A percentile compares a stretch with the other conserved stretches of the same genome.
Evolutionary conservation across 2,113 vertebrate species (phyloP).

Genomic region (Cettia cetti): DNA sequence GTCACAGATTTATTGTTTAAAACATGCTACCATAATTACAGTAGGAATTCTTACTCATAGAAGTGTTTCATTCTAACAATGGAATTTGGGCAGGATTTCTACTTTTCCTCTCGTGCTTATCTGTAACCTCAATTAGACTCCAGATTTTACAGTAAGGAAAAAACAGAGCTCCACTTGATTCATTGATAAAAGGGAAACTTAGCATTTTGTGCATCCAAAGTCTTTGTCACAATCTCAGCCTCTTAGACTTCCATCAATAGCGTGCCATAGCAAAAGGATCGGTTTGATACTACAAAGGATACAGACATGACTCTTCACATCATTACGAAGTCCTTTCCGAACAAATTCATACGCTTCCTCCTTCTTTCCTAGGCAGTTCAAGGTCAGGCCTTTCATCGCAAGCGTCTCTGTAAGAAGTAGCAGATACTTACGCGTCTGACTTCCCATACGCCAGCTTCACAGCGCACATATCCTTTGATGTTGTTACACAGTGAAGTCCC

Average conservation of each 20-base stretch:
- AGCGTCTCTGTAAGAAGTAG: constrained; percentile 76
- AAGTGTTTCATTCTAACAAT: neutral
- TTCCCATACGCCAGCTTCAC: neutral
- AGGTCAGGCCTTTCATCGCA: constrained; percentile 80
- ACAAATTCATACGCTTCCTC: constrained; percentile 80
- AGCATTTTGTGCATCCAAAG: neutral
- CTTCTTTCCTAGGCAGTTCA: constrained; percentile 82
- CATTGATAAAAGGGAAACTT: neutral
- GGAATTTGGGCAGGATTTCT: neutral
- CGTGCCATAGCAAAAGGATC: fast-evolving
- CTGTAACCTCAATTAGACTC: neutral
- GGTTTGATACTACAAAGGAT: constrained; percentile 67
- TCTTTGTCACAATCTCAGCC: neutral
- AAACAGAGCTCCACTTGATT: neutral
- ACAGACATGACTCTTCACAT: constrained; percentile 83
- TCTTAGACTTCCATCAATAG: neutral
- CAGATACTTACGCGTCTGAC: neutral
- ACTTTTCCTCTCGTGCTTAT: neutral
- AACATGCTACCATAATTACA: neutral
- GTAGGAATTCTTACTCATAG: neutral
- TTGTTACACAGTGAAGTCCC: neutral
- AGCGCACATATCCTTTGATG: neutral
- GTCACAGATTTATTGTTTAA: neutral
- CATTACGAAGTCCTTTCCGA: constrained; percentile 78
- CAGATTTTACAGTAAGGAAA: neutral